Base-by-base conservation (phyloP, 2,888 invertebrate genomes). In the Lithodes maja region DNA sequence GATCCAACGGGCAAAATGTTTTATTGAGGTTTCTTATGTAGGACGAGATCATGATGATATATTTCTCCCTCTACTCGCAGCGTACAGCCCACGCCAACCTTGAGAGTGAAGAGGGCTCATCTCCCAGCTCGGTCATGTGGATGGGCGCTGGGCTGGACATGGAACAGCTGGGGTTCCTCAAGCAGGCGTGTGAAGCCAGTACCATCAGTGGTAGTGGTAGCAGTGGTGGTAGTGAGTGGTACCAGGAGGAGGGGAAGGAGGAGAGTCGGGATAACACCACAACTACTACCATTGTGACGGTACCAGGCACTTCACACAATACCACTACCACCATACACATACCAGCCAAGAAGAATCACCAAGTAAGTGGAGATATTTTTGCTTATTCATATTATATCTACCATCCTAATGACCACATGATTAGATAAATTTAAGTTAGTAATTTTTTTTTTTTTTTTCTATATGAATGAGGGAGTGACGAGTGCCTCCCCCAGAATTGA, bases 31-130 rank as follows among this genome's bases (percentile, higher is more conserved):
- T n/a, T n/a, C n/a, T n/a, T n/a, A n/a, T n/a, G n/a, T n/a, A n/a
- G n/a, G n/a, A n/a, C n/a, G n/a, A n/a, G n/a, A n/a, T n/a, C n/a
- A 74, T 74, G 49, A 33, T 33, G 3, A 7, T 33, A 3, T 7
- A 7, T 7, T n/a, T 3, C 75, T 74, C 75, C 49, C 3, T 33
- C 53, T 68, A 53, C 12, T 52, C 52, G 61, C 85, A 88, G 88
- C 84, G 84, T 12, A 88, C 79, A 79, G 88, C 81, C 9, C 88
- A 88, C 69, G 85, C 84, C 50, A 81, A 85, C 52, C 33, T 85
- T 17, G 88, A 88, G 68, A 85, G 54, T 52, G 87, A 84, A 2
- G 85, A 88, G 2, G n/a, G n/a, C n/a, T n/a, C n/a, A n/a, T n/a
- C n/a, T n/a, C n/a, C n/a, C n/a, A 71, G 49, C 1, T 79, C 69